phyloP scores from a whole-genome alignment of 2,888 invertebrate genomes.

The Schrankia costaestrigalis region DNA sequence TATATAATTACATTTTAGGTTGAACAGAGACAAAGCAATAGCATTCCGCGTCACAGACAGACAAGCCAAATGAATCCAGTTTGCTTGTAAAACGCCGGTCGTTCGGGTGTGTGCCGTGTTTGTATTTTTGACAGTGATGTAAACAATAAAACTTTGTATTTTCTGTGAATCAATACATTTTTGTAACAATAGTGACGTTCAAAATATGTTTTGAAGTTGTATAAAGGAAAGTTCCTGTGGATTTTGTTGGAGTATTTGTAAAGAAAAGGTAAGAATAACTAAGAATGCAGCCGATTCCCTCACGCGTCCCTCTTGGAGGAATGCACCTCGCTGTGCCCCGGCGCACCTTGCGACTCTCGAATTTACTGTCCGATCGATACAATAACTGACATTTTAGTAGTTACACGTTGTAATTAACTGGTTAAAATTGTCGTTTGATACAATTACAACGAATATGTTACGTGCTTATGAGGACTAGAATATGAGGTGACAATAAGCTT shows the following conservation, averaged over 20 bases:
- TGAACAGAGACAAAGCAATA: slow-evolving; percentile 58
- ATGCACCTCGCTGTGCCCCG: slow-evolving; percentile 66
- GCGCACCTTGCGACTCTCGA: slow-evolving; percentile 71
- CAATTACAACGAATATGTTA: no score
- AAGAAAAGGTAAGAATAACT: slow-evolving; percentile 66
- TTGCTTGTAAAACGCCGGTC: slow-evolving; percentile 66
- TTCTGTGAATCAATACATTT: slow-evolving; percentile 46
- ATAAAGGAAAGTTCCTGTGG: slow-evolving; percentile 29
- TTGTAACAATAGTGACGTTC: slow-evolving; percentile 45
- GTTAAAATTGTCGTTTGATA: no score
- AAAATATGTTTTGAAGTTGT: slow-evolving; percentile 53
- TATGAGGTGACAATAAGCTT: slow-evolving; percentile 9
- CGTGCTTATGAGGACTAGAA: no score
- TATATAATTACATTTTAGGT: slow-evolving; percentile 26
- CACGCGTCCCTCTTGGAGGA: slow-evolving; percentile 74
- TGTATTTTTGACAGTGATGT: slow-evolving; percentile 62
- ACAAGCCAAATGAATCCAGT: slow-evolving; percentile 69
- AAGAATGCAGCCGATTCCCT: slow-evolving; percentile 73
- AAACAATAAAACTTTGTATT: slow-evolving; percentile 59
- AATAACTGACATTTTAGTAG: slow-evolving; percentile 15
- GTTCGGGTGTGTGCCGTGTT: slow-evolving; percentile 52
- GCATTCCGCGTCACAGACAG: slow-evolving; percentile 68
- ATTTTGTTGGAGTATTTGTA: slow-evolving; percentile 38
- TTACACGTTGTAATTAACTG: no score
- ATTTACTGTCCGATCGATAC: slow-evolving; percentile 46